phyloP scores from a whole-genome alignment of 2,888 invertebrate species.

The Zaprionus obscuricornis region DNA sequence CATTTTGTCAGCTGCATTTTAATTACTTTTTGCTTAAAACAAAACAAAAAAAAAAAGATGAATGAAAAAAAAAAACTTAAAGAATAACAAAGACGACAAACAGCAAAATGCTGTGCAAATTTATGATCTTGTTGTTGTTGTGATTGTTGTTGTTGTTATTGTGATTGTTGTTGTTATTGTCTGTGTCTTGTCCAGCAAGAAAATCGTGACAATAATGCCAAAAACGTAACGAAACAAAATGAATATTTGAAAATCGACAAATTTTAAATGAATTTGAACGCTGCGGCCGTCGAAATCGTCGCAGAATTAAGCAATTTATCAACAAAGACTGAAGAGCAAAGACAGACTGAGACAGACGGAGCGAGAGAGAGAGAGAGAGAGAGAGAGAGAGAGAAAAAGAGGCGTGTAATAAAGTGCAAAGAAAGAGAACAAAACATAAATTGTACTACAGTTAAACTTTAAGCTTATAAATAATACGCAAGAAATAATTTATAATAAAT shows the following conservation, averaged over 20 bases:
- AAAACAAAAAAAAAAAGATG: no score
- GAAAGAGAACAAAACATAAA: slow-evolving; percentile 38
- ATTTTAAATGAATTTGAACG: slow-evolving; percentile 46
- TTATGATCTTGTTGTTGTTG: slow-evolving; percentile 16
- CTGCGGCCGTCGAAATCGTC: slow-evolving; percentile 7
- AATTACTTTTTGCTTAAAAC: slow-evolving; percentile 55
- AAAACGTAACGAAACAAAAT: no score
- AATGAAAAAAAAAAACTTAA: slow-evolving; percentile 19
- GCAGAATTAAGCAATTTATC: slow-evolving; percentile 67
- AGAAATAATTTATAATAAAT: slow-evolving; percentile 66
- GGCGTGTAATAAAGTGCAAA: slow-evolving; percentile 23
- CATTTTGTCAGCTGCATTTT: slow-evolving; percentile 64
- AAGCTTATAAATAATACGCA: slow-evolving; percentile 43
- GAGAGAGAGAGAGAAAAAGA: no score
- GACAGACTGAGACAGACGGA: slow-evolving; percentile 23
- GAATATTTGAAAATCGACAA: slow-evolving; percentile 69
- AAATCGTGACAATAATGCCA: slow-evolving; percentile 76
- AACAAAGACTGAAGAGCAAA: slow-evolving; percentile 36
- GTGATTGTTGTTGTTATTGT: slow-evolving; percentile 23
- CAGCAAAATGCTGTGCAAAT: slow-evolving; percentile 30
- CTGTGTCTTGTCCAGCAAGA: slow-evolving; percentile 53
- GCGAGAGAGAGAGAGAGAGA: no score
- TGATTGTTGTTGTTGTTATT: slow-evolving; percentile 32
- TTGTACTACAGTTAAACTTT: no score
- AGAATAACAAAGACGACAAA: slow-evolving; percentile 17